Percentiles rank a stretch among this genome's conserved stretches.
Evolutionary conservation across 2,797 vertebrate genomes (phyloP).

Genomic region (Leptodactylus fallax): DNA sequence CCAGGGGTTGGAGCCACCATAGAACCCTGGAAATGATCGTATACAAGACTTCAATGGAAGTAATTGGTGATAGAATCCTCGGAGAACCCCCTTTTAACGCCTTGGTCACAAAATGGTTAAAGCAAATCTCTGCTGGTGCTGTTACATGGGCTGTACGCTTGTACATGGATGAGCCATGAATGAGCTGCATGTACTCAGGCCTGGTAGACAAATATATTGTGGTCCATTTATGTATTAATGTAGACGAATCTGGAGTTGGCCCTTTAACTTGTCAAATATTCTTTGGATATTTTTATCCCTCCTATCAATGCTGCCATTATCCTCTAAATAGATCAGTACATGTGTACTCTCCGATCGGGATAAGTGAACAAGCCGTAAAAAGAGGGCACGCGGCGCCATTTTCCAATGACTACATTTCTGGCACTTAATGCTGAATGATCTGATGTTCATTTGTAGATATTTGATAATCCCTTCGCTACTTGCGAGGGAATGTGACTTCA

Average conservation of each 20-base stretch:
- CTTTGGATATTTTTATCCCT: not conserved
- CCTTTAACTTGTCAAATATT: not conserved
- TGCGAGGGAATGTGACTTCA: not conserved
- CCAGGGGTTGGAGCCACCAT: too few species aligned
- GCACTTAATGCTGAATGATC: not conserved
- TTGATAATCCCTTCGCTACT: not conserved
- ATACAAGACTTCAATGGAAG: too few species aligned
- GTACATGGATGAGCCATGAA: too few species aligned
- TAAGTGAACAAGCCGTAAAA: not conserved
- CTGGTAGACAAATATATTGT: too few species aligned
- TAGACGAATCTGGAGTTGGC: not conserved
- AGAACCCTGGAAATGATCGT: too few species aligned
- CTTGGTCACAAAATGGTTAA: too few species aligned
- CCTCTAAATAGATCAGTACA: not conserved
- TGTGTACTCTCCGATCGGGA: not conserved
- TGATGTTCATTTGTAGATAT: not conserved
- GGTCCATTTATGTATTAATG: not conserved
- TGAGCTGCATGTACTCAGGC: too few species aligned
- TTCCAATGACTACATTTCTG: slow-evolving; percentile 8
- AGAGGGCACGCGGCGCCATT: not conserved
- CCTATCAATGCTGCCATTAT: not conserved
- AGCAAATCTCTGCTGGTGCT: too few species aligned
- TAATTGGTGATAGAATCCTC: too few species aligned
- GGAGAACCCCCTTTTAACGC: too few species aligned
- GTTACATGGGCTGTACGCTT: too few species aligned